A percentile compares a stretch with the other conserved stretches of the same genome.
Evolutionary conservation across 1,140 invertebrate species (phyloP).

Genomic region (Zaprionus gabonicus): DNA sequence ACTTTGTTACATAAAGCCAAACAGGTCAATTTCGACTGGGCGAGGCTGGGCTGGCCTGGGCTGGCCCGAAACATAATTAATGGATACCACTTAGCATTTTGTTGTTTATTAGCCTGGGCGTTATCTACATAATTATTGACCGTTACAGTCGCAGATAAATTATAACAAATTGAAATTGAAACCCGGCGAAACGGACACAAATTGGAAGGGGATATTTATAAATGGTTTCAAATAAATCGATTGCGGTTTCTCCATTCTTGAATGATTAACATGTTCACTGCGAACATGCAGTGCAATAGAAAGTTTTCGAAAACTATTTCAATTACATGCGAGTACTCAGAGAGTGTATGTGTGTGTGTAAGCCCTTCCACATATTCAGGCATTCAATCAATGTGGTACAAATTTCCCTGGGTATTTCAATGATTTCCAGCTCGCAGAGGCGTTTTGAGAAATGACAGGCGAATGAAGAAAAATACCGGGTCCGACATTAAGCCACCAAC

Average conservation of each 20-base stretch:
- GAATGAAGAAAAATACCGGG: conserved; percentile 38
- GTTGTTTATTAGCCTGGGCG: conserved; percentile 63
- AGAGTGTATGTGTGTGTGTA: background rate
- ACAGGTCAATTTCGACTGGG: conserved; percentile 43
- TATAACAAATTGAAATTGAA: conserved; percentile 12
- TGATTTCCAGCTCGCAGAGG: conserved; percentile 33
- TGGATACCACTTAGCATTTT: conserved; percentile 60
- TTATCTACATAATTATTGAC: conserved; percentile 57
- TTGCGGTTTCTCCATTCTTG: background rate
- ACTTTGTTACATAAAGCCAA: conserved; percentile 67
- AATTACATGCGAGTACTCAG: background rate
- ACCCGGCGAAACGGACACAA: background rate
- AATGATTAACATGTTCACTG: background rate
- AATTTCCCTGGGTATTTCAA: conserved; percentile 49
- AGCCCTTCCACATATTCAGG: conserved; percentile 40
- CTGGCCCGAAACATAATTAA: conserved; percentile 59
- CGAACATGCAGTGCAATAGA: background rate
- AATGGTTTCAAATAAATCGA: background rate
- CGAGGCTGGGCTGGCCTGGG: conserved; percentile 3
- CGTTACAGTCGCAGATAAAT: conserved; percentile 27
- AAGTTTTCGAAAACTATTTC: conserved; percentile 13
- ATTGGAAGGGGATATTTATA: conserved; percentile 7
- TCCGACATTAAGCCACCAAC: conserved; percentile 59
- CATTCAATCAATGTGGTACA: conserved; percentile 39
- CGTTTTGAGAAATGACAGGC: conserved; percentile 28